phyloP scores from a whole-genome alignment of 1,140 invertebrate genomes.

The Schlechtendalia chinensis region DNA sequence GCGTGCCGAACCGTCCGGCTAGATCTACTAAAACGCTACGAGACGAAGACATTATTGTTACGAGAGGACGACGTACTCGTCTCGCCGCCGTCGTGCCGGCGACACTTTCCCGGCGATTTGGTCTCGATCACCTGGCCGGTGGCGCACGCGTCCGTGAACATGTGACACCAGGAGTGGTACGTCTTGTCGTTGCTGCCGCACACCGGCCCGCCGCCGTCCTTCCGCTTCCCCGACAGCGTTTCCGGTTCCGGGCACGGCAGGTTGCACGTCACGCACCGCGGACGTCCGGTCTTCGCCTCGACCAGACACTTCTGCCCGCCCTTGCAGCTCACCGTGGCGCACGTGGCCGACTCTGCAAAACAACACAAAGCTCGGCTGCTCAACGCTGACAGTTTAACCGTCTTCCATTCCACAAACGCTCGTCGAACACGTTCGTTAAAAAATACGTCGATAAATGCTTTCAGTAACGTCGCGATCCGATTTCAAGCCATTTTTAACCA shows the following conservation, averaged over 20 bases:
- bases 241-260: conserved; percentile 60
- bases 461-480: no score
- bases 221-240: conserved; percentile 56
- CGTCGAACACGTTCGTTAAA: no score
- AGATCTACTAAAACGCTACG: no score
- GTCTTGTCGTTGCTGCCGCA: conserved; percentile 82
- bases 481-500: no score
- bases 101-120: conserved; percentile 69
- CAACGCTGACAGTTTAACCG: no score
- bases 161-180: conserved; percentile 83
- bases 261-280: conserved; percentile 75
- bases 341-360: conserved; percentile 70
- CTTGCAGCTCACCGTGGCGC: conserved; percentile 70
- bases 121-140: conserved; percentile 78
- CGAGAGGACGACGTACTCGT: not conserved
- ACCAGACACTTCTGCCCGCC: conserved; percentile 73
- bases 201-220: conserved; percentile 60
- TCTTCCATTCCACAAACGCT: no score
- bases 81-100: conserved; percentile 27
- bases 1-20: no score
- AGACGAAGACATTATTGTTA: no score
- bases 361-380: conserved; percentile 35
- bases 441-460: no score
- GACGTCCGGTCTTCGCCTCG: conserved; percentile 69
- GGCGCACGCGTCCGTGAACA: conserved; percentile 78